Conservation (phyloP, 2,888 invertebrate genomes). For the Agrilus mali region DNA sequence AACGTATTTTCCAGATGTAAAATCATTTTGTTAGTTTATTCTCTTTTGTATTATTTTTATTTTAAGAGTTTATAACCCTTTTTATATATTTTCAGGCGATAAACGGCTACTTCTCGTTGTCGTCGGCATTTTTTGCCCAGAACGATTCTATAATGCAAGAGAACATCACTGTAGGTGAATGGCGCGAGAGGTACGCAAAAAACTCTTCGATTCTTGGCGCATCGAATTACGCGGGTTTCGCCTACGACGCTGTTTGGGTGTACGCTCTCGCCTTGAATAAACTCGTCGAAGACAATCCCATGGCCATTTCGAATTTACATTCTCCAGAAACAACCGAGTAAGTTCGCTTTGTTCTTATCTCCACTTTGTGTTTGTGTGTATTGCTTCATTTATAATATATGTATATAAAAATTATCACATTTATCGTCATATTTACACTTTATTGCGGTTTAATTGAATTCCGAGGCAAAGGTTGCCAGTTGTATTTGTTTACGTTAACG, state of each 20-base stretch:
- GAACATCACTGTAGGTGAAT: constrained; percentile 48
- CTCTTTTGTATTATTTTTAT: no score
- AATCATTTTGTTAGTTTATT: no score
- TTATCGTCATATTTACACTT: no score
- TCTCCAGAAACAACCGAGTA: constrained; percentile 39
- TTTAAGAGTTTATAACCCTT: no score
- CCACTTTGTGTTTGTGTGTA: no score
- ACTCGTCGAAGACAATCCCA: constrained; percentile 47
- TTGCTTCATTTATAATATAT: no score
- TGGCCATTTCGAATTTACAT: constrained; percentile 42
- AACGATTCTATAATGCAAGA: constrained; percentile 50
- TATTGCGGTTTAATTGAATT: no score
- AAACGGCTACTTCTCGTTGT: constrained; percentile 59
- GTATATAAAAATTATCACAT: no score
- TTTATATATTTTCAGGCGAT: constrained; percentile 39
- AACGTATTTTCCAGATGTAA: no score
- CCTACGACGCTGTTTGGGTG: constrained; percentile 74
- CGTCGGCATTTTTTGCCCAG: constrained; percentile 53
- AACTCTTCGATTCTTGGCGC: constrained; percentile 10
- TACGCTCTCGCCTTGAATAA: constrained; percentile 59
- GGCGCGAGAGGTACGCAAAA: constrained; percentile 39
- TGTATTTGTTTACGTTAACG: no score
- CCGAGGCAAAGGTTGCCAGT: no score
- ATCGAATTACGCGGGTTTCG: constrained; percentile 60
- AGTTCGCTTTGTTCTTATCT: constrained; percentile 19